A percentile compares a stretch with the other conserved stretches of the same genome.
Conservation (phyloP, 2,113 vertebrate genomes). For the Lichenostomus cassidix region DNA sequence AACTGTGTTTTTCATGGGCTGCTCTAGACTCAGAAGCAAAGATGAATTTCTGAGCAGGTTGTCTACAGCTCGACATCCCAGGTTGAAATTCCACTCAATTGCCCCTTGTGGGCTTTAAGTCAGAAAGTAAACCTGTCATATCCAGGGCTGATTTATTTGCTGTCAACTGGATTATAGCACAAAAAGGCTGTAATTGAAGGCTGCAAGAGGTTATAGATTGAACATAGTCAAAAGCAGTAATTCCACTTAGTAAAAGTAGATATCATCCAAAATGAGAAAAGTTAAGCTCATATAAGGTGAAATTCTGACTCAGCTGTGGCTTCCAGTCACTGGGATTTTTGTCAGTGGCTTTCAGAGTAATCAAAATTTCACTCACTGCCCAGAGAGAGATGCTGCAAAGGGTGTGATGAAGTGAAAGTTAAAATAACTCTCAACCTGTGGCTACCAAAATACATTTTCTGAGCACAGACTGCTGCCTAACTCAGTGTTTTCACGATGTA, state of each 20-base stretch:
- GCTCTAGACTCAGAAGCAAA: not conserved
- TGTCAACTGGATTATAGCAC: constrained; percentile 1
- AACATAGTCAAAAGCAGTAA: constrained; percentile 41
- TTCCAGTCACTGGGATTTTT: not conserved
- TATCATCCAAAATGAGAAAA: constrained; percentile 35
- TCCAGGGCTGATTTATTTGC: constrained; percentile 11
- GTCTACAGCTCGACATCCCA: not conserved
- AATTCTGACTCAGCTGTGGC: not conserved
- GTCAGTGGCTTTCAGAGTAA: not conserved
- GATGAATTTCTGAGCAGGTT: not conserved
- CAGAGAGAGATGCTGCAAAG: not conserved
- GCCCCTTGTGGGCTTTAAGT: not conserved
- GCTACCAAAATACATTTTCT: constrained; percentile 2
- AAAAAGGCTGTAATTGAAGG: constrained; percentile 12
- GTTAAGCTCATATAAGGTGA: not conserved
- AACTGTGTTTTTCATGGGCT: not conserved
- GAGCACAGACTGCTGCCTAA: not conserved
- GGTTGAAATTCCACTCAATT: not conserved
- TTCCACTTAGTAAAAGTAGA: constrained; percentile 46
- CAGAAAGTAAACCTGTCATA: constrained; percentile 14
- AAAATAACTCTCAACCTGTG: not conserved
- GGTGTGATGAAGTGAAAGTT: constrained; percentile 2
- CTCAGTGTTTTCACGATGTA: not conserved
- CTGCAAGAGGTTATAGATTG: constrained; percentile 2
- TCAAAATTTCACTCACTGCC: not conserved